phyloP scores from a whole-genome alignment of 2,113 vertebrate species.

The Hippocampus abdominalis region DNA sequence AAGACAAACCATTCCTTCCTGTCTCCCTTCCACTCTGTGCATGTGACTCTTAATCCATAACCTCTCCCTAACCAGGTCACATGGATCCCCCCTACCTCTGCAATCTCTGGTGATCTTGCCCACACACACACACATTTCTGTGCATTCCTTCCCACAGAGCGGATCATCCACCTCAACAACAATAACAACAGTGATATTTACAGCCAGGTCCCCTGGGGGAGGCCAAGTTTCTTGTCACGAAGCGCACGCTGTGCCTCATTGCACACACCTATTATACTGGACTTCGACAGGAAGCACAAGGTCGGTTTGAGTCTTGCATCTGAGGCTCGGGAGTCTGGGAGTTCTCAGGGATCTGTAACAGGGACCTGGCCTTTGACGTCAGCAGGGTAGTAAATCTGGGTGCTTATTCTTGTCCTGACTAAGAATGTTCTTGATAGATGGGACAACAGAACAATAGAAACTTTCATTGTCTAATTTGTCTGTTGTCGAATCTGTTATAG shows the following conservation, averaged over 20 bases:
- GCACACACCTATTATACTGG: slow-evolving; percentile 21
- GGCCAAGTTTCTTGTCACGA: slow-evolving; percentile 49
- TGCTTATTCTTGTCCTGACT: slow-evolving; percentile 43
- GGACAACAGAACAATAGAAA: slow-evolving; percentile 21
- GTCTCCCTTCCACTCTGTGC: slow-evolving; percentile 10
- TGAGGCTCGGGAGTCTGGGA: slow-evolving; percentile 27
- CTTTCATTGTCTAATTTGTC: slow-evolving; percentile 11
- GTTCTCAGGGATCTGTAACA: slow-evolving; percentile 44
- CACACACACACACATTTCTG: slow-evolving; percentile 20
- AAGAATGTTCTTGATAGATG: slow-evolving; percentile 19
- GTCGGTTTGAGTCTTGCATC: slow-evolving; percentile 43
- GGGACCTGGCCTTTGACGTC: slow-evolving; percentile 50
- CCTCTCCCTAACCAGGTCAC: slow-evolving; percentile 34
- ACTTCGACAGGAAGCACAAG: slow-evolving; percentile 44
- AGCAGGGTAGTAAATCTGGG: slow-evolving; percentile 38
- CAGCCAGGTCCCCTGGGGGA: slow-evolving; percentile 31
- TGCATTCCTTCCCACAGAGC: slow-evolving; percentile 39
- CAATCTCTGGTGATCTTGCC: slow-evolving; percentile 16
- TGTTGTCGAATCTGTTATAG: background rate
- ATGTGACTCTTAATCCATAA: slow-evolving; percentile 36
- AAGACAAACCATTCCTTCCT: background rate
- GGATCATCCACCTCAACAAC: slow-evolving; percentile 48
- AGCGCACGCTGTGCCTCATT: slow-evolving; percentile 38
- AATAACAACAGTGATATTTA: slow-evolving; percentile 51
- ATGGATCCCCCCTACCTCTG: slow-evolving; percentile 38